phyloP scores from a whole-genome alignment of 2,797 vertebrate genomes.

The Dipus sagitta region DNA sequence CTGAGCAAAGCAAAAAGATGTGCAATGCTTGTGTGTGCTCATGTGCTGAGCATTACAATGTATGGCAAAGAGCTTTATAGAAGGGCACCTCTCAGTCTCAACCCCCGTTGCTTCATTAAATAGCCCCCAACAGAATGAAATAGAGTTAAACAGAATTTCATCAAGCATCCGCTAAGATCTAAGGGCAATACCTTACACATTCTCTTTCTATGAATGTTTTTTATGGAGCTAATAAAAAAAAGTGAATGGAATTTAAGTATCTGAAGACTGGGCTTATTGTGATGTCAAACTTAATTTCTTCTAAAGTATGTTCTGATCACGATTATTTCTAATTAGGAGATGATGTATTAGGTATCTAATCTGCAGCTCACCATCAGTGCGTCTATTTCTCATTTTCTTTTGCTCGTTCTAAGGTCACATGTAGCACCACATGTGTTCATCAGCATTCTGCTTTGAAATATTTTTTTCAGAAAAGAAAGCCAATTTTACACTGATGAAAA shows the following conservation, averaged over 20 bases:
- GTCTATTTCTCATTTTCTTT: conserved; percentile 1
- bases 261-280: neutral
- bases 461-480: conserved; percentile 11
- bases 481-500: neutral
- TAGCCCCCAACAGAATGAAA: neutral
- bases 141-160: neutral
- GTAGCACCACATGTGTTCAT: neutral
- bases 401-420: neutral
- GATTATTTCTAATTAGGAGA: neutral
- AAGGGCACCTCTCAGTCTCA: neutral
- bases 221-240: conserved; percentile 25
- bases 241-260: neutral
- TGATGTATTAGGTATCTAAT: neutral
- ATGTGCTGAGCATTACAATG: neutral
- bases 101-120: neutral
- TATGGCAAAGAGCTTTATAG: neutral
- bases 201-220: neutral
- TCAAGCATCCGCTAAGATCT: neutral
- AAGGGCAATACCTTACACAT: neutral
- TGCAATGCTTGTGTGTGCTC: neutral
- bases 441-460: neutral
- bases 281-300: neutral
- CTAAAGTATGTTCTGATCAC: neutral
- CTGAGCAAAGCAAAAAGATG: neutral
- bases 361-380: neutral